Percentiles rank a stretch among this genome's conserved stretches.
Conservation (phyloP, 2,113 vertebrate genomes). For the Tautogolabrus adspersus region DNA sequence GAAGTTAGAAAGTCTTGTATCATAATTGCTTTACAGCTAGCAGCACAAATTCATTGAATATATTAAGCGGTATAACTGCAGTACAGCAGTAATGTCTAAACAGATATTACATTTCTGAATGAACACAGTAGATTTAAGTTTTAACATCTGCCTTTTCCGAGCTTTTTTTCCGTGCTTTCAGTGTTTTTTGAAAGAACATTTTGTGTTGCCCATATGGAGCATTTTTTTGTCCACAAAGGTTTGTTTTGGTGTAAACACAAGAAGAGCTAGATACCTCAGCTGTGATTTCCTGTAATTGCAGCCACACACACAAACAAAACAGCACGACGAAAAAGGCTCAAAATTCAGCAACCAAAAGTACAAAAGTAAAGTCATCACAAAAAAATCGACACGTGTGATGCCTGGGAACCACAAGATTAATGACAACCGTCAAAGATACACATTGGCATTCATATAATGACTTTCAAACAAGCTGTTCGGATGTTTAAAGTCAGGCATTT, state of each 20-base stretch:
- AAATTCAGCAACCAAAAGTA: background rate
- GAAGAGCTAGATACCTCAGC: background rate
- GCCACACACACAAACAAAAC: slow-evolving; percentile 5
- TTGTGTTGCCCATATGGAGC: background rate
- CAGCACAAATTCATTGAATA: background rate
- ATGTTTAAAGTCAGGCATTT: background rate
- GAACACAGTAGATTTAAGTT: slow-evolving; percentile 3
- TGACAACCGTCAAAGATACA: background rate
- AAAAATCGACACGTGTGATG: background rate
- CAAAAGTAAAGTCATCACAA: background rate
- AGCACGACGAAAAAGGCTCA: background rate
- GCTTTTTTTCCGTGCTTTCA: background rate
- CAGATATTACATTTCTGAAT: background rate
- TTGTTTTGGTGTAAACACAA: slow-evolving; percentile 28
- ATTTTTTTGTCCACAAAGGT: background rate
- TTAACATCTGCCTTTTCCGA: background rate
- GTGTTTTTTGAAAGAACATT: slow-evolving; percentile 1
- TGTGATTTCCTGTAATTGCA: slow-evolving; percentile 5
- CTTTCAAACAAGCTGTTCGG: background rate
- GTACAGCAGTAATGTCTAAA: no score
- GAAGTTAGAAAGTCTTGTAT: background rate
- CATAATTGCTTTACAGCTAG: no score
- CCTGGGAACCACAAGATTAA: background rate
- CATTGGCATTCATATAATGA: background rate
- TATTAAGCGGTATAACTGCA: background rate